phyloP scores from a whole-genome alignment of 2,797 vertebrate species.

The Macroramphosus scolopax region DNA sequence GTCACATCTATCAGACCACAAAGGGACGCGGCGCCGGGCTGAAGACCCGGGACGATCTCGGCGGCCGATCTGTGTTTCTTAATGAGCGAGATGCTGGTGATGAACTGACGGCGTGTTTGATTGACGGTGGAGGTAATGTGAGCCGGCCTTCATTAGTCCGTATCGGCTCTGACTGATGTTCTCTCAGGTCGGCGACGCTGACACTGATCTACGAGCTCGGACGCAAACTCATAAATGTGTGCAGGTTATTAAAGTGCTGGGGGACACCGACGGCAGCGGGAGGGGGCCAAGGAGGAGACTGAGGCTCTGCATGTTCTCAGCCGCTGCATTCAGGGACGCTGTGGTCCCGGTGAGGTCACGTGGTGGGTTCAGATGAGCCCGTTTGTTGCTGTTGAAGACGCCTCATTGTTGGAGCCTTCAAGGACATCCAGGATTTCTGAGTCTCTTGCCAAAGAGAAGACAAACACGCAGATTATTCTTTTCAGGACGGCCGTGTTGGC shows the following conservation, averaged over 20 bases:
- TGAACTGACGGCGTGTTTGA: slow-evolving; percentile 47
- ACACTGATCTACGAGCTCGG: slow-evolving; percentile 59
- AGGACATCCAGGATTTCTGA: no score
- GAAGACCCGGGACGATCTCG: slow-evolving; percentile 25
- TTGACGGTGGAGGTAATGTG: slow-evolving; percentile 56
- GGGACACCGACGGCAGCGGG: no score
- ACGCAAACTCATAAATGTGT: slow-evolving; percentile 44
- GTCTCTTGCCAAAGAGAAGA: no score
- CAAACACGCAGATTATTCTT: no score
- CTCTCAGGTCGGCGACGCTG: slow-evolving; percentile 32
- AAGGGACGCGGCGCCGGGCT: slow-evolving; percentile 6
- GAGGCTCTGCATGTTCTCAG: no score
- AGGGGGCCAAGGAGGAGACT: background rate
- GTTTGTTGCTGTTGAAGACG: no score
- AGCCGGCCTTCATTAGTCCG: slow-evolving; percentile 58
- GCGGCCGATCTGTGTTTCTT: slow-evolving; percentile 43
- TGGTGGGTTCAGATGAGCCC: no score
- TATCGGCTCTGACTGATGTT: slow-evolving; percentile 45
- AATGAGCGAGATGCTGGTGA: slow-evolving; percentile 53
- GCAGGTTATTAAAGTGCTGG: slow-evolving; percentile 45
- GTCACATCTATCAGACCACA: slow-evolving; percentile 2
- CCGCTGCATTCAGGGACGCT: no score
- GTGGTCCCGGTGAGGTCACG: no score
- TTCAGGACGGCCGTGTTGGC: no score
- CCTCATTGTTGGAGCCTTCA: no score